These are phyloP conservation scores for Epirrhoe tristata DNA, from an alignment of 2,888 invertebrate genomes.

Conservation along the genomic window DNA sequence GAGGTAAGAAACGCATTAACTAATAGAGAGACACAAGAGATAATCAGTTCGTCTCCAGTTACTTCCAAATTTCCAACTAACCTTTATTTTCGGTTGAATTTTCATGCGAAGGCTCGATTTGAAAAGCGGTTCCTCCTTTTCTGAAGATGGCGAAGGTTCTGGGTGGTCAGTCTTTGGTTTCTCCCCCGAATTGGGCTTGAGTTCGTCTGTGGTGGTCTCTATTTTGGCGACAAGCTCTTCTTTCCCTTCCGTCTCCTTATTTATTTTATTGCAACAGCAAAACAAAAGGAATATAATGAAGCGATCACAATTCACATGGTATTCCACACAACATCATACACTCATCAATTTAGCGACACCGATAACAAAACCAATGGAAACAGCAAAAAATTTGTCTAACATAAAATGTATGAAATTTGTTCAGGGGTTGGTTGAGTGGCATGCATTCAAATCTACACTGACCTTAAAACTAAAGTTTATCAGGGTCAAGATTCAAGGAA, in stretches of 20 bases:
- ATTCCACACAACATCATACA: constrained; percentile 50
- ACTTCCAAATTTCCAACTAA: constrained; percentile 69
- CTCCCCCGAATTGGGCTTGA: constrained; percentile 73
- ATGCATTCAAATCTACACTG: constrained; percentile 57
- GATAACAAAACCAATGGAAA: constrained; percentile 59
- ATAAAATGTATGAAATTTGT: constrained; percentile 53
- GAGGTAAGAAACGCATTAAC: constrained; percentile 64
- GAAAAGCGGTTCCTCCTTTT: constrained; percentile 80
- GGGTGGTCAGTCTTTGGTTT: constrained; percentile 62
- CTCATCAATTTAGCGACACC: constrained; percentile 65
- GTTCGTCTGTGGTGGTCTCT: constrained; percentile 79
- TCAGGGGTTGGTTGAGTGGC: constrained; percentile 46
- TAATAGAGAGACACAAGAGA: constrained; percentile 67
- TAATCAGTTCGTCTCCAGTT: constrained; percentile 47
- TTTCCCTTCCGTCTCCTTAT: constrained; percentile 70
- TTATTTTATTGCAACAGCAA: constrained; percentile 79
- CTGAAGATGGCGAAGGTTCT: constrained; percentile 65
- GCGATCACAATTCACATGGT: constrained; percentile 61
- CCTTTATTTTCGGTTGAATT: constrained; percentile 73
- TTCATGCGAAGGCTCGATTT: constrained; percentile 79
- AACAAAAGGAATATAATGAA: constrained; percentile 73
- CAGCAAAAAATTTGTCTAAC: constrained; percentile 69
- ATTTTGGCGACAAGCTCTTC: constrained; percentile 80
- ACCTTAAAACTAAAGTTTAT: constrained; percentile 34
- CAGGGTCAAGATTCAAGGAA: constrained; percentile 15